Percentiles rank a stretch among this genome's conserved stretches.
phyloP scores from a whole-genome alignment of 2,113 vertebrate species.

The Bambusicola thoracicus region DNA sequence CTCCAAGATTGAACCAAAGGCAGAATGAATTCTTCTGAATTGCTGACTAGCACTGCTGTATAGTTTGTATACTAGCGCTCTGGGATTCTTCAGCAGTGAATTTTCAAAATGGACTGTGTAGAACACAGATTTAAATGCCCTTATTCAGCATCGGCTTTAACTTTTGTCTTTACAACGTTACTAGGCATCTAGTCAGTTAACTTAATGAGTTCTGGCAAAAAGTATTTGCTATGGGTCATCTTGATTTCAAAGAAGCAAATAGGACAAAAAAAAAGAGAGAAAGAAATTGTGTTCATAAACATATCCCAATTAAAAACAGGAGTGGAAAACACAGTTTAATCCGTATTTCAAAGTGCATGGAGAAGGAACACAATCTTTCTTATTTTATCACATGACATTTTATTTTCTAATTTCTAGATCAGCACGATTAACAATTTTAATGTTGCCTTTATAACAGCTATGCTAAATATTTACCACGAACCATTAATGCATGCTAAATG shows the following conservation, averaged over 20 bases:
- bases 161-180: background rate
- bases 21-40: constrained; percentile 47
- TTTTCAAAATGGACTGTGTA: background rate
- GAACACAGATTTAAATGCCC: background rate
- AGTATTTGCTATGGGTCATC: background rate
- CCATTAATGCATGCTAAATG: background rate
- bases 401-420: background rate
- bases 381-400: background rate
- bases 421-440: background rate
- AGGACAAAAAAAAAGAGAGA: background rate
- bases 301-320: background rate
- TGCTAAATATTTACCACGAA: background rate
- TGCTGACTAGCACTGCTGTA: constrained; percentile 36
- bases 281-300: background rate
- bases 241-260: background rate
- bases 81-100: background rate
- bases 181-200: background rate
- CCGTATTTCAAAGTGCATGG: background rate
- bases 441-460: background rate
- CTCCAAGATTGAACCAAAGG: constrained; percentile 37
- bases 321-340: background rate
- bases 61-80: background rate
- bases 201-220: background rate
- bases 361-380: background rate
- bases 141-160: background rate